Evolutionary conservation across 2,113 vertebrate genomes (phyloP), one percentile per base, ranked within the genome.

Genomic region (Aspidoscelis tigris): DNA sequence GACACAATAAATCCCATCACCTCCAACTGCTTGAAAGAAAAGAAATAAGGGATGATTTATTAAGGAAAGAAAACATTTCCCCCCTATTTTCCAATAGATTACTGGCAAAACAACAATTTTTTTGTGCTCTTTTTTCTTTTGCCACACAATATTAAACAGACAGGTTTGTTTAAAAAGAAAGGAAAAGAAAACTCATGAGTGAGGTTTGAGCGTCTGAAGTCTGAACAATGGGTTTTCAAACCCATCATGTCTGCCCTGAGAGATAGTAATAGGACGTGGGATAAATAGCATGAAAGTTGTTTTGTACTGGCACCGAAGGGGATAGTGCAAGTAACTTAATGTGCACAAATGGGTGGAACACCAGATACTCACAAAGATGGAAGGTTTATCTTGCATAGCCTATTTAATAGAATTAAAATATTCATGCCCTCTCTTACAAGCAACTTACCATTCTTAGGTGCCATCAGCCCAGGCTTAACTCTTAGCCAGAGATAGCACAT

Each of bases 1-100:
- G 71, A 82, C 3, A 44, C 44, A 88, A 85, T 74, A 87, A 88
- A 80, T 9, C 8, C 70, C 80, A 72, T 4, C 75, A 39, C 69
- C 70, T 84, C 77, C 44, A 21, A 39, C 64, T 26, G 16, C 73
- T 39, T 10, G 53, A 65, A 74, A 84, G 90, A 69, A 39, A 86
- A 84, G 3, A 1, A 47, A 83, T 4, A n/a, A 43, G 0, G 0
- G 69, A 69, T 39, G 21, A 84, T 76, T 85, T 44, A 47, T 85
- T 81, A 79, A 2, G 16, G 47, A 86, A 91, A 85, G 2, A 84
- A 55, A 44, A 84, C 10, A 58, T 21, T 53, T 71, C 41, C 43
- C 1, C 79, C 20, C 11, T 3, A 64, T 71, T 70, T 82, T 82
- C 41, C 64, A 77, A 72, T 64, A 82, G 41, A 78, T 39, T 26